Evolutionary conservation across 2,113 vertebrate species (phyloP), one percentile per base, ranked within the genome.

Genomic region (Sinocyclocheilus grahami): DNA sequence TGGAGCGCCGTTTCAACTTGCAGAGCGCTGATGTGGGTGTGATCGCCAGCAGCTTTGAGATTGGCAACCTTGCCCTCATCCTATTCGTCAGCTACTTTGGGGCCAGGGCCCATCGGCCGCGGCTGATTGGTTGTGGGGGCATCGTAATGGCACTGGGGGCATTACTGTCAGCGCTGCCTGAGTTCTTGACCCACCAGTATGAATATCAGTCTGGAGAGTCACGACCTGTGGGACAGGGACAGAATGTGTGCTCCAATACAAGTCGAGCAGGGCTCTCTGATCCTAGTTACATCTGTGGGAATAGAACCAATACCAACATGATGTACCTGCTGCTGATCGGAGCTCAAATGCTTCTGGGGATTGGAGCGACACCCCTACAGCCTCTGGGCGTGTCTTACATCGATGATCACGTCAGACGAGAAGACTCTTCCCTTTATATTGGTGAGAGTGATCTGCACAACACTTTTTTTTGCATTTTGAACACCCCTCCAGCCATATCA

Each of bases 321-420:
- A 99, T 99, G 97, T 99, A 99, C 93, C 95, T 99, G 94, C 95
- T 99, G 93, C 95, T 99, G 87, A 99, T 99, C n/a, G 97, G 97
- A 86, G 98, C 98, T 62, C 98, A 99, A 93, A 97, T 99, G 82
- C 96, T 99, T 85, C 93, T 99, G 90, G 98, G 98, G 85, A 97
- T 99, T 80, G 98, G 98, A 88, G 98, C 98, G 91, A 99, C 98
- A 0, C 98, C 98, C 0, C 97, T 99, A 86, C 98, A 99, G 92
- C 98, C 98, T n/a, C 92, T 99, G 82, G 98, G 98, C 20, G 97
- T 99, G 88, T 97, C 97, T 90, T 99, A 99, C 90, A 99, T 99
- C 0, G 97, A 99, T 42, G 98, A 99, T 93, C 98, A 99, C 0
- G 98, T 99, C 82, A 96, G 96, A 76, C 95, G 97, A 93, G 99